phyloP scores from a whole-genome alignment of 1,140 invertebrate species.

The Chrysomallon squamiferum region DNA sequence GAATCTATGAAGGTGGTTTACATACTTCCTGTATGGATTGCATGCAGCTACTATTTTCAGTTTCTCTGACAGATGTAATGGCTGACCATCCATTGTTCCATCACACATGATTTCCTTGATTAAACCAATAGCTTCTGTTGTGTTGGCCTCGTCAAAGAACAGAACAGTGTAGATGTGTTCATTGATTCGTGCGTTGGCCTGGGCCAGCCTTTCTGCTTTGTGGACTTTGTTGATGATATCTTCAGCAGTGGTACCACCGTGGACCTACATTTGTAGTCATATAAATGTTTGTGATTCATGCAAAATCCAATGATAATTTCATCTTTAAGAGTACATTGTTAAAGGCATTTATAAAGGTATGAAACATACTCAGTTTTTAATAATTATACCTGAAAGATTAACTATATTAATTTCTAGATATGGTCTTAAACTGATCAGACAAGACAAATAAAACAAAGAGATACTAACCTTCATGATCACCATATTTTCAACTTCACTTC shows the following conservation, averaged over 20 bases:
- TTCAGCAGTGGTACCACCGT: slow-evolving; percentile 50
- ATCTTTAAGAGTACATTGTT: not conserved
- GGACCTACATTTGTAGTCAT: slow-evolving; percentile 37
- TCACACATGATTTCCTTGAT: slow-evolving; percentile 62
- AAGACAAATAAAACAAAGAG: too few species aligned
- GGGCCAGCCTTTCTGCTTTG: slow-evolving; percentile 42
- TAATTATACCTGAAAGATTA: too few species aligned
- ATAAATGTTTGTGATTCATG: not conserved
- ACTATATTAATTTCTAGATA: too few species aligned
- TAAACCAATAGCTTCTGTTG: slow-evolving; percentile 56
- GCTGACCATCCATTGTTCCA: slow-evolving; percentile 39
- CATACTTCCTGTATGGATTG: slow-evolving; percentile 58
- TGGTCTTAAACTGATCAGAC: too few species aligned
- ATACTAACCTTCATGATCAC: slow-evolving; percentile 55
- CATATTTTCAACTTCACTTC: slow-evolving; percentile 41
- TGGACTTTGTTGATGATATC: slow-evolving; percentile 49
- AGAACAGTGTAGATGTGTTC: slow-evolving; percentile 49
- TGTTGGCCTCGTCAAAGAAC: slow-evolving; percentile 63
- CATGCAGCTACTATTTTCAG: slow-evolving; percentile 58
- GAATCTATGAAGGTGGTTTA: too few species aligned
- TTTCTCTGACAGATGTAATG: slow-evolving; percentile 32
- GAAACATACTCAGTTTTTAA: not conserved
- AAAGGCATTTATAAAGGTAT: not conserved
- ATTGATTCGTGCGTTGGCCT: slow-evolving; percentile 28
- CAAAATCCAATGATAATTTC: not conserved